phyloP scores from a whole-genome alignment of 2,888 invertebrate species.

The Theodoxus fluviatilis region DNA sequence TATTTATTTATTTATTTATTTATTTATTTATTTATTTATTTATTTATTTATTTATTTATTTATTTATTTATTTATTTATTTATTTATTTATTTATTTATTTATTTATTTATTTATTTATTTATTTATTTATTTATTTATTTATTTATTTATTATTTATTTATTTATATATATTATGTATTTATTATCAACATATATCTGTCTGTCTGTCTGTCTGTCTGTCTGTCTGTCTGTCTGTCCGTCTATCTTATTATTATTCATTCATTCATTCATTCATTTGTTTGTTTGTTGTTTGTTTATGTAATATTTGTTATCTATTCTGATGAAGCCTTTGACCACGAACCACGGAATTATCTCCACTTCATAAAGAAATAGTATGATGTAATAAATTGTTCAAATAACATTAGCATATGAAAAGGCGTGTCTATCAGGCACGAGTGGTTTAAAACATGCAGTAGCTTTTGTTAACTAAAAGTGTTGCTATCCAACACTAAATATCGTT shows the following conservation, averaged over 20 bases:
- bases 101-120: not conserved
- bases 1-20: not conserved
- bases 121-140: no score
- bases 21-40: not conserved
- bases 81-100: not conserved
- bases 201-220: not conserved
- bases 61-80: not conserved
- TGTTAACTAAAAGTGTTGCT: no score
- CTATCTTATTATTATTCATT: no score
- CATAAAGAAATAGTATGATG: no score
- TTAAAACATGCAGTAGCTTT: no score
- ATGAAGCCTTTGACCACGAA: not conserved
- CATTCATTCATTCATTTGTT: no score
- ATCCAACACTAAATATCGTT: no score
- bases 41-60: not conserved
- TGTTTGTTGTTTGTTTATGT: not conserved
- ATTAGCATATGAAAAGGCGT: no score
- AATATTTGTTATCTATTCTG: not conserved
- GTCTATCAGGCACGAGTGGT: no score
- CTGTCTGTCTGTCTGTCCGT: not conserved
- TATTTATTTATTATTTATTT: no score
- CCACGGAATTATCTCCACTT: not conserved
- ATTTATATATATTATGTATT: not conserved
- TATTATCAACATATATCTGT: no score
- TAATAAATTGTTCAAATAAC: no score